These are phyloP conservation scores for Plestiodon gilberti DNA, from an alignment of 2,113 vertebrate species.

Conservation along the genomic window DNA sequence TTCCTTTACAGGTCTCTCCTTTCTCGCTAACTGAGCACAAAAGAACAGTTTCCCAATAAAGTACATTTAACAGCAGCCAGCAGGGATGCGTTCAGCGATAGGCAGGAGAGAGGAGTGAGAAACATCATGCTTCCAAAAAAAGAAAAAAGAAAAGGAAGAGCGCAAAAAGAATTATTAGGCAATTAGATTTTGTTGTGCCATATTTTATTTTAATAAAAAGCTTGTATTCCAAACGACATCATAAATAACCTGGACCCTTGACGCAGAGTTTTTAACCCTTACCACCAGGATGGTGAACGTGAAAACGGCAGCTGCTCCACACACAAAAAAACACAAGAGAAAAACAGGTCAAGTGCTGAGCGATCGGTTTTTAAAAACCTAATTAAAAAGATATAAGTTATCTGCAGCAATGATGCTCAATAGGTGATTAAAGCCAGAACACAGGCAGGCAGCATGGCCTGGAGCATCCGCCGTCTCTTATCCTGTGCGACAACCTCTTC, in stretches of 20 bases:
- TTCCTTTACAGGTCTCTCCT: neutral
- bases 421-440: slow-evolving; percentile 49
- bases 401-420: slow-evolving; percentile 24
- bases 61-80: slow-evolving; percentile 16
- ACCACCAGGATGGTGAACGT: neutral
- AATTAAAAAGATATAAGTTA: slow-evolving; percentile 61
- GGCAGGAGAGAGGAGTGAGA: neutral
- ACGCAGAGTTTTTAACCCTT: slow-evolving; percentile 1
- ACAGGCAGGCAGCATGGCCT: neutral
- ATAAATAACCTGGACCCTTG: neutral
- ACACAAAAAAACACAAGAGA: neutral
- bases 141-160: slow-evolving; percentile 12
- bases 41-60: slow-evolving; percentile 6
- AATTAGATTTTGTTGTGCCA: slow-evolving; percentile 12
- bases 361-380: slow-evolving; percentile 28
- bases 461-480: slow-evolving; percentile 47
- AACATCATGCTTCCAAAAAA: slow-evolving; percentile 11
- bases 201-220: slow-evolving; percentile 26
- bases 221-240: neutral
- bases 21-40: neutral
- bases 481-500: slow-evolving; percentile 31
- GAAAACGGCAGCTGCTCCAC: neutral
- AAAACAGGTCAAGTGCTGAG: slow-evolving; percentile 27
- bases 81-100: neutral
- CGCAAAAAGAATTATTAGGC: slow-evolving; percentile 3